These are phyloP conservation scores for Amiota mariae DNA, from an alignment of 2,888 invertebrate species.

Conservation along the genomic window DNA sequence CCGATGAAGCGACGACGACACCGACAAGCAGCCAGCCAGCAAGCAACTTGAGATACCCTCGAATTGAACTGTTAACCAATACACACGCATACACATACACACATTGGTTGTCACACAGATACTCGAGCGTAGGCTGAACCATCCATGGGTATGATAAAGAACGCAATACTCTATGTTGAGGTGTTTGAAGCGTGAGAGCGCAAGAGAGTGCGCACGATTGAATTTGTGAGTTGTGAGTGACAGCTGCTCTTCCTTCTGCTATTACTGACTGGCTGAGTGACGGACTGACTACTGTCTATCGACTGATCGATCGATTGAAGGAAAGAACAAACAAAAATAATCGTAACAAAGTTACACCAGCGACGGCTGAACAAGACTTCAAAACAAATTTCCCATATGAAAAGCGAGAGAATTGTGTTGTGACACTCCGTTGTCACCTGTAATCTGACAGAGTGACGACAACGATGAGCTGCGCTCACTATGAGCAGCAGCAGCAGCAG, in stretches of 20 bases:
- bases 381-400: slow-evolving; percentile 8
- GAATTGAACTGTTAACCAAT: slow-evolving; percentile 68
- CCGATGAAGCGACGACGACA: slow-evolving; percentile 64
- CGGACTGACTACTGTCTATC: neutral
- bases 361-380: slow-evolving; percentile 37
- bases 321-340: neutral
- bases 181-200: neutral
- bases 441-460: slow-evolving; percentile 69
- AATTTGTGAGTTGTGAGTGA: slow-evolving; percentile 16
- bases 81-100: slow-evolving; percentile 38
- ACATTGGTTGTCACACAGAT: slow-evolving; percentile 19
- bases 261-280: slow-evolving; percentile 1
- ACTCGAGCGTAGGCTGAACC: neutral
- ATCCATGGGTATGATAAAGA: neutral
- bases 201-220: neutral
- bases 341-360: slow-evolving; percentile 32
- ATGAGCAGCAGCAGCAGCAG: slow-evolving; percentile 8
- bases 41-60: slow-evolving; percentile 25
- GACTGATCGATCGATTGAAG: slow-evolving; percentile 43
- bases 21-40: slow-evolving; percentile 38
- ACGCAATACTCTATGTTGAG: slow-evolving; percentile 13
- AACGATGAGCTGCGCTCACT: slow-evolving; percentile 33
- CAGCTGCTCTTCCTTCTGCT: neutral
- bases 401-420: slow-evolving; percentile 38
- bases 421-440: slow-evolving; percentile 74